phyloP scores from a whole-genome alignment of 2,797 vertebrate genomes.

The Apodemus agrarius region DNA sequence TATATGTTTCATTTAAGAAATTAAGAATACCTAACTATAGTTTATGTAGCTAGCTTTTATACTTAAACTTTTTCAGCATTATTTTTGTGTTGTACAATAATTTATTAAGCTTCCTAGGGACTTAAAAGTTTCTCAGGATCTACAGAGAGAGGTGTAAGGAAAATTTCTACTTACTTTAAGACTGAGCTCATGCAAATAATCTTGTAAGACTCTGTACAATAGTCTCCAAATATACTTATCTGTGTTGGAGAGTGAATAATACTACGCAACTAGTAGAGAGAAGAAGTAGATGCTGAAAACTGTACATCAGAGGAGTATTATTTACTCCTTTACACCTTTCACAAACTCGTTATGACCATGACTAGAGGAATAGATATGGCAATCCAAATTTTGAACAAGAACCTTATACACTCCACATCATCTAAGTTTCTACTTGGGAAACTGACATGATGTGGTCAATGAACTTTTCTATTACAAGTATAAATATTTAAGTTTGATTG shows the following conservation, averaged over 20 bases:
- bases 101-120: neutral
- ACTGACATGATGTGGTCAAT: neutral
- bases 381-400: neutral
- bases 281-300: neutral
- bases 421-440: neutral
- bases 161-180: neutral
- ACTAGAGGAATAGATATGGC: neutral
- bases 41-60: neutral
- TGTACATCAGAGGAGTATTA: neutral
- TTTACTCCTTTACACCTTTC: neutral
- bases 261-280: neutral
- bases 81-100: neutral
- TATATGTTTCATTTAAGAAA: neutral
- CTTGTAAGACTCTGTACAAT: accelerated
- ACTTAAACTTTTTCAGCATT: neutral
- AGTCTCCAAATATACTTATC: neutral
- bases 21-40: neutral
- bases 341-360: no score
- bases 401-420: accelerated
- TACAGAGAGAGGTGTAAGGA: accelerated
- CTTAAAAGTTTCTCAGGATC: neutral
- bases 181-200: neutral
- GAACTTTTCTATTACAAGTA: neutral
- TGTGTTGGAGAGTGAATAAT: neutral
- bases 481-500: neutral